Evolutionary conservation across 1,140 invertebrate species (phyloP), one percentile per base, ranked within the genome.

Genomic region (Macrocentrus cingulum): DNA sequence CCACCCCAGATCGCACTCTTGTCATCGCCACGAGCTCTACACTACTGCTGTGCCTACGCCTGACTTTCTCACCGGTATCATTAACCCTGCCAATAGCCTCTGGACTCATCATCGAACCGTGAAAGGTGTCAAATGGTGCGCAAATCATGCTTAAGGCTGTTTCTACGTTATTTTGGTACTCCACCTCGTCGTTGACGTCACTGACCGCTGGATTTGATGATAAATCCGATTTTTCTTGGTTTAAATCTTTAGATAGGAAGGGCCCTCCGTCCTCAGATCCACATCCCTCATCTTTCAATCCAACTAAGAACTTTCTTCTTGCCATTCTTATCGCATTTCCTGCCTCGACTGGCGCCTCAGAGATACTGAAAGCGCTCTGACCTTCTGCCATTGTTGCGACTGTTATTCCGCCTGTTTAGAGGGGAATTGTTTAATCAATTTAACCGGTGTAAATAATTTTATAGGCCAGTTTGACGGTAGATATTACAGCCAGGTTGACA

Each of bases 21-120:
- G 70, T 66, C 37, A 63, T 65, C 7, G 75, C 75, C 2, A 71
- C 71, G 32, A 78, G 37, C 55, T 77, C 75, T 11, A 78, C 66
- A 25, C 68, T 77, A 7, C 62, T 70, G 34, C 66, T 77, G 56
- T 69, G 69, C 42, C 39, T 18, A 19, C 39, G 36, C 48, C 58
- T 34, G 8, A 13, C 29, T 20, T 20, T 15, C 11, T 61, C 37
- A 1, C 51, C 20, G 5, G 56, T 45, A 8, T 56, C 45, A 19
- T 32, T 11, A 37, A 15, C 36, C 7, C 37, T 23, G 19, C 50
- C 50, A 54, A 34, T 53, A 1, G 36, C n/a, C 6, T 45, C 39
- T 34, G 41, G 32, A 34, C n/a, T 54, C 16, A 59, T 19, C 22
- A 53, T 42, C 32, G 55, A 41, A 23, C 48, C 39, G 41, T 57